Conservation (phyloP, 2,797 vertebrate species). For the Hemibagrus guttatus region DNA sequence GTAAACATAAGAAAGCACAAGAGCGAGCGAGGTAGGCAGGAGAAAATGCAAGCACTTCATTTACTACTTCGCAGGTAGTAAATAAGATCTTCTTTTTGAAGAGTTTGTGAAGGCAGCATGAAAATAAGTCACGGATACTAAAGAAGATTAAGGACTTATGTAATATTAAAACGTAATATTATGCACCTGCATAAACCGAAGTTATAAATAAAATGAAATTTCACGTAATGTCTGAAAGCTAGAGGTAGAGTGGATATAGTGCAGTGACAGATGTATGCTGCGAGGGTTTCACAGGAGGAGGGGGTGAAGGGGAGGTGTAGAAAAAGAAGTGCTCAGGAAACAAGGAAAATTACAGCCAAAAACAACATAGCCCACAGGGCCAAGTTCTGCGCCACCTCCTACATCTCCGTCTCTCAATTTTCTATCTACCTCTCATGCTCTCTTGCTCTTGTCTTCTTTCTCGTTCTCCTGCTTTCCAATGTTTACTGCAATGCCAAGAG, state of each 20-base stretch:
- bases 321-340: not conserved
- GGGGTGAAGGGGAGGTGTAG: not conserved
- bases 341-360: slow-evolving; percentile 32
- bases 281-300: not conserved
- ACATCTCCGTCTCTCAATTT: not conserved
- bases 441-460: not conserved
- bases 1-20: not conserved
- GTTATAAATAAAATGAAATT: too few relatives aligned
- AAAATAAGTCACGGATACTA: not conserved
- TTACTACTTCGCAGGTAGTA: not conserved
- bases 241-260: not conserved
- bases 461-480: not conserved
- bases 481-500: slow-evolving; percentile 24
- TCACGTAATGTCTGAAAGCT: not conserved
- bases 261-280: slow-evolving; percentile 12
- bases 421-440: not conserved
- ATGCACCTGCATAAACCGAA: not conserved
- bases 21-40: not conserved
- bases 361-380: slow-evolving; percentile 1
- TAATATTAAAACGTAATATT: not conserved
- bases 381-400: not conserved
- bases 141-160: not conserved
- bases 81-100: not conserved
- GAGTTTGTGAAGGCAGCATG: not conserved
- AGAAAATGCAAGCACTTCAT: not conserved